Base-by-base conservation (phyloP, 2,888 invertebrate species). In the Augiades crinisus region DNA sequence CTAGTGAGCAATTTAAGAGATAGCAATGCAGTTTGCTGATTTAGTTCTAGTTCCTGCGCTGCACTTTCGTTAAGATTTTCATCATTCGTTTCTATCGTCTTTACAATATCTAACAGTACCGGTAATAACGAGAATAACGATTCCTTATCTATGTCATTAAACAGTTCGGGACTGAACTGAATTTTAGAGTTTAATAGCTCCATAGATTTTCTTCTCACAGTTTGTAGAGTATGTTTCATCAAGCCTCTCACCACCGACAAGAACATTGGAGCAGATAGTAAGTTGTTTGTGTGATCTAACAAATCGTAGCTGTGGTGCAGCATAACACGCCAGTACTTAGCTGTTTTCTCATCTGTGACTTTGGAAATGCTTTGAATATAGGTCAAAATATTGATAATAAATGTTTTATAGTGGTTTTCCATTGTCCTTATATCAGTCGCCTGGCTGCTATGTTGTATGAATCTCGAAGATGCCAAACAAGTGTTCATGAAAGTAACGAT, bases 181-280 rank as follows among this genome's bases (percentile, higher is more conserved):
- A 98, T 87, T 78, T 97, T 96, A 5, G 92, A 91, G 65, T 96
- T 97, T 0, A 99, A 81, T 30, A 99, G 79, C 67, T 98, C 98
- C 81, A 99, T 91, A 0, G 96, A 93, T 72, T 96, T 95, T 54
- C 94, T 91, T 57, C 94, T 92, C 0, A 98, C 94, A 4, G 93
- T 92, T 8, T 92, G 78, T 14, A 95, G 74, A 30, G 93, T 92
- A 67, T 96, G 95, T 41, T 92, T 90, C 64, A 95, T 78, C 45
- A 99, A 81, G 0, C 94, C 93, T 58, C 93, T 91, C 0, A 97
- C 91, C 0, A 97, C 96, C 31, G 92, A 90, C 13, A 98, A 79
- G 76, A 98, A 96, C 88, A 96, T 93, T 12, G 92, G 90, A 0
- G 95, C 93, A 0, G 97, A 95, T 8, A 98, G 76, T 40, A 98